Base-by-base conservation (phyloP, 37 sponge, comb jelly and placozoan species). In the Tethya wilhelma region DNA sequence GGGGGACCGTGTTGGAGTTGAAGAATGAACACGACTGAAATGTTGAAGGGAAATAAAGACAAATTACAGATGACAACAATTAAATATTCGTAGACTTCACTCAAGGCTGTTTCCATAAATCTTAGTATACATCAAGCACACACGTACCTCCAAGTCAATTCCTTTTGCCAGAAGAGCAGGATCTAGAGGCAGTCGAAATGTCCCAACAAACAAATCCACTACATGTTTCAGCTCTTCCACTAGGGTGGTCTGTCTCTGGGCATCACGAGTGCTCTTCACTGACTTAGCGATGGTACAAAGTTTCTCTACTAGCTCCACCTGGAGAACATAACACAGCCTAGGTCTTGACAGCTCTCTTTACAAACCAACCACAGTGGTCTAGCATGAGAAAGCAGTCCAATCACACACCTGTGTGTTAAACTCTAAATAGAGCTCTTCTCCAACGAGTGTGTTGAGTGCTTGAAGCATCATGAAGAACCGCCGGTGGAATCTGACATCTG, bases 1-100 rank as follows among this genome's bases (percentile, higher is more conserved):
- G 86, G n/a, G 96, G 96, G 0, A 95, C 93, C 25, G 90, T 87
- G 69, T 89, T 89, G 60, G 93, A 92, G 67, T 81, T 89, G 83
- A 95, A 95, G 78, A 84, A 95, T 30, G 87, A 86, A 69, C 96
- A 91, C 23, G 76, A 82, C 82, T 86, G 58, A 0, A 59, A 6
- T 19, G 28, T 12, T 59, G 59, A 58, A 58, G 26, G 23, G 26
- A 58, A 9, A 58, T 2, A 58, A 58, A 9, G 26, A 58, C 25
- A 25, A 26, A 26, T n/a, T 60, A 60, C 63, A 60, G 63, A 25
- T 14, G 63, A n/a, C 22, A 25, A 60, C 7, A 14, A 7, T 7
- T 26, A 60, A 7, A 8, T n/a, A 60, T 60, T 9, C 9, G 53
- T 19, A 14, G 53, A 49, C 9, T 49, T 14, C 9, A 49, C 14